Base-by-base conservation (phyloP, 2,797 vertebrate genomes). In the Sebastolobus altivelis region DNA sequence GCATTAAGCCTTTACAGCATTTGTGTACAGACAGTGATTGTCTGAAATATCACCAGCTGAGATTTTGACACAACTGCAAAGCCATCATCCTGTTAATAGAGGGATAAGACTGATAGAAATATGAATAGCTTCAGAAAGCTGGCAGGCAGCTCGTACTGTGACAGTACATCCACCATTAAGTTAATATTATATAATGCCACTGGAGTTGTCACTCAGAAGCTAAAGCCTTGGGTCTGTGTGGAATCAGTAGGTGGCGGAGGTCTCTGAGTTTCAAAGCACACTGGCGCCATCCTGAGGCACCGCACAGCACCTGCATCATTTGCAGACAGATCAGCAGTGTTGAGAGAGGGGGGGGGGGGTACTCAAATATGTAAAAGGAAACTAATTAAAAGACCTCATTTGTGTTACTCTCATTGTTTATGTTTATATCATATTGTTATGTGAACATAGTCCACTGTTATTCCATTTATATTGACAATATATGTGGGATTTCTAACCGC, bases 271-370 rank as follows among this genome's bases (percentile, higher is more conserved):
- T 78, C 31, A 85, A 73, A 94, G 94, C 92, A 86, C 92, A 82
- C 88, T 93, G 84, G 92, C 92, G 18, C 94, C 93, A 93, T 87
- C 93, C 84, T 69, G 92, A 83, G 95, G 93, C 65, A 7, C 3
- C 33, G 22, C 5, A 1, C 16, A 4, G 82, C 25, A 85, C 27
- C 87, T 93, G 75, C 91, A 88, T 52, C 65, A 2, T 2, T 35
- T 62, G 18, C 2, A 40, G 27, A n/a, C 43, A 70, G 4, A 5
- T 12, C 25, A 70, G 11, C 43, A 22, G n/a, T 59, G 22, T 22
- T 13, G 27, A 25, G 25, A 40, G 14, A 40, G 37, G 20, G 1
- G 6, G 4, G 6, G 4, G 20, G 40, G 2, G 9, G 56, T 33
- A 69, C 13, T 33, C 8, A 12, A 33, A 46, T 27, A 43, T 63